Evolutionary conservation across 2,797 vertebrate species (phyloP), one percentile per base, ranked within the genome.

Genomic region (Acridotheres tristis): DNA sequence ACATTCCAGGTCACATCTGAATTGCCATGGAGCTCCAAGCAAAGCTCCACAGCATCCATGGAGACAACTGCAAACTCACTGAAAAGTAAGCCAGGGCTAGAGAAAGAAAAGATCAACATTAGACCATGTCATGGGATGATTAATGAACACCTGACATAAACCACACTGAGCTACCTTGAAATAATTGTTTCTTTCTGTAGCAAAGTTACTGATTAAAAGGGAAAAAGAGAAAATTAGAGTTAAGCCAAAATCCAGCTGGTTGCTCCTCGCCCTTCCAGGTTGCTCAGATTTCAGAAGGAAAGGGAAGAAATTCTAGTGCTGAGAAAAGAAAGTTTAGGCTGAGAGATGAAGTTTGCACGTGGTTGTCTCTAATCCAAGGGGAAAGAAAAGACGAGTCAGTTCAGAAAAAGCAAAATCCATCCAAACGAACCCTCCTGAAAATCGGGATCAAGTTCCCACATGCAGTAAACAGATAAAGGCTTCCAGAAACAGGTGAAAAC

Each of bases 1-100:
- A 19, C 87, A 82, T 94, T 90, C 94, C 94, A 96, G 94, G 89
- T 88, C 93, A 83, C 86, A 89, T 91, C 87, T 78, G 57, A 95
- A 94, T 88, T 74, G 86, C 89, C 85, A 91, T 79, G 91, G 95
- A 95, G 93, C 92, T 66, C 51, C 85, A 75, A 88, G 34, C 92
- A 85, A 76, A 93, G 65, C 78, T 73, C 62, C 88, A 20, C 76
- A 87, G 86, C 95, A 93, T 47, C 91, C 95, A 61, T 59, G 85
- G 93, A 66, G 83, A 91, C 94, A 87, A 84, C 73, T 71, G 57
- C 89, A 21, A 90, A 76, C 81, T 88, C 79, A n/a, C 66, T 67
- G 34, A 91, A 91, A 50, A 10, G 7, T 2, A 21, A 79, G 29
- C 85, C 85, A 59, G 62, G 58, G 88, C 57, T 32, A 21, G 15